phyloP scores from a whole-genome alignment of 2,113 vertebrate species.

The Oostethus manadensis region DNA sequence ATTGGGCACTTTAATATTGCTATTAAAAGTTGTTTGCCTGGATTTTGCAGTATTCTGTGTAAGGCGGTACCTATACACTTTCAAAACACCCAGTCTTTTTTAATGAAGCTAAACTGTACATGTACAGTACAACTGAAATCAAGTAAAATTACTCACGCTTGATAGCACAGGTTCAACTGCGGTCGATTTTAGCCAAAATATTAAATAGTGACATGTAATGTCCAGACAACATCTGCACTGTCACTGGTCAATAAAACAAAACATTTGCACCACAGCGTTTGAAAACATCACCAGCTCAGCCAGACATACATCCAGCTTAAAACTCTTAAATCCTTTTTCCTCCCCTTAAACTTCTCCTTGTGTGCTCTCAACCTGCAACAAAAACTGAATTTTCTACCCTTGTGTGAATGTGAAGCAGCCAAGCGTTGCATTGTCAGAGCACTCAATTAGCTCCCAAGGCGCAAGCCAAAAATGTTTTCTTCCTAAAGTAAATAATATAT shows the following conservation, averaged over 20 bases:
- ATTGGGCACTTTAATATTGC: not conserved
- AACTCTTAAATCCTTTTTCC: constrained; percentile 59
- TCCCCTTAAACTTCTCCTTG: constrained; percentile 45
- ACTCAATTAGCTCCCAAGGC: constrained; percentile 71
- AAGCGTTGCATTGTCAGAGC: constrained; percentile 66
- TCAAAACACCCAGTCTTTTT: no score
- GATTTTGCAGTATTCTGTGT: not conserved
- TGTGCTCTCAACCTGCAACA: constrained; percentile 57
- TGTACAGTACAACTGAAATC: no score
- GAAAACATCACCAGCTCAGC: constrained; percentile 57
- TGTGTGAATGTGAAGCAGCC: constrained; percentile 63
- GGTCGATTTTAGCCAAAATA: no score
- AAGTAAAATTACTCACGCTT: no score
- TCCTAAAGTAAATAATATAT: constrained; percentile 63
- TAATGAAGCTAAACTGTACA: no score
- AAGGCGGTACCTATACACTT: not conserved
- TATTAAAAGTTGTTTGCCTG: no score
- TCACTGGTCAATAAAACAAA: constrained; percentile 62
- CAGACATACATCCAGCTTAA: constrained; percentile 44
- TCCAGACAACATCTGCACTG: constrained; percentile 4
- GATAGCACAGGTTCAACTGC: no score
- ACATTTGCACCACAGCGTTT: constrained; percentile 37
- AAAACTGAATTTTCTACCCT: constrained; percentile 67
- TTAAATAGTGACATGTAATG: no score
- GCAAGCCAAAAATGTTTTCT: constrained; percentile 62